These are phyloP conservation scores for Epirrhoe tristata DNA, from an alignment of 2,888 invertebrate species.

Conservation along the genomic window DNA sequence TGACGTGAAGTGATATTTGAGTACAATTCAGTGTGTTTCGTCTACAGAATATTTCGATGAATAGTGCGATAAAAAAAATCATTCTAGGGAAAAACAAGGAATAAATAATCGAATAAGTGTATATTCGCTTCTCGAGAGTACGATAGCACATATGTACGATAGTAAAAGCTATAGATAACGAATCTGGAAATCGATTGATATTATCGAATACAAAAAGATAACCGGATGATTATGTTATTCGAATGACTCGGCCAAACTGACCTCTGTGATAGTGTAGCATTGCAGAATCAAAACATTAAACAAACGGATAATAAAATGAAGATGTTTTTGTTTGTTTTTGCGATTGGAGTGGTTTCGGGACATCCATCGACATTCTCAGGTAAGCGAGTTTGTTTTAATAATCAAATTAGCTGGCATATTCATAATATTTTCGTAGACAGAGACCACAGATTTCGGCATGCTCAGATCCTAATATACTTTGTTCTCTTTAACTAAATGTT, in stretches of 20 bases:
- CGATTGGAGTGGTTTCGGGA: conserved; percentile 23
- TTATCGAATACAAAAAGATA: conserved; percentile 10
- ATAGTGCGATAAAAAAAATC: neutral
- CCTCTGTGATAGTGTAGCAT: conserved; percentile 8
- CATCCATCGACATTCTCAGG: conserved; percentile 34
- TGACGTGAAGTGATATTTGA: too few relatives aligned
- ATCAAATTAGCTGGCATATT: too few relatives aligned
- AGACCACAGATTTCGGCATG: too few relatives aligned
- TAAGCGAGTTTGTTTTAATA: conserved; percentile 16
- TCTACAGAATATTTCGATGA: too few relatives aligned
- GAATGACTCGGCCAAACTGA: conserved; percentile 2
- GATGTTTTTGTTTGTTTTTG: conserved; percentile 27
- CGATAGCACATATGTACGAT: neutral
- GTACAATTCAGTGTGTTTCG: too few relatives aligned
- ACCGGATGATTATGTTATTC: neutral
- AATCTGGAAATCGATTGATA: neutral
- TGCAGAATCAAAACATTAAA: conserved; percentile 9
- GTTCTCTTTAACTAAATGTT: too few relatives aligned
- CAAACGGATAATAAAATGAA: conserved; percentile 14
- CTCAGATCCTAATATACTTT: too few relatives aligned
- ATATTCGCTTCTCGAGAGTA: too few relatives aligned
- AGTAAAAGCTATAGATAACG: neutral
- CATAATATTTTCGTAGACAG: too few relatives aligned
- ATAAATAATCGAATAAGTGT: too few relatives aligned
- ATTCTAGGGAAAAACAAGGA: neutral